Evolutionary conservation across 2,888 invertebrate species (phyloP).

Genomic region (Aporophyla nigra): DNA sequence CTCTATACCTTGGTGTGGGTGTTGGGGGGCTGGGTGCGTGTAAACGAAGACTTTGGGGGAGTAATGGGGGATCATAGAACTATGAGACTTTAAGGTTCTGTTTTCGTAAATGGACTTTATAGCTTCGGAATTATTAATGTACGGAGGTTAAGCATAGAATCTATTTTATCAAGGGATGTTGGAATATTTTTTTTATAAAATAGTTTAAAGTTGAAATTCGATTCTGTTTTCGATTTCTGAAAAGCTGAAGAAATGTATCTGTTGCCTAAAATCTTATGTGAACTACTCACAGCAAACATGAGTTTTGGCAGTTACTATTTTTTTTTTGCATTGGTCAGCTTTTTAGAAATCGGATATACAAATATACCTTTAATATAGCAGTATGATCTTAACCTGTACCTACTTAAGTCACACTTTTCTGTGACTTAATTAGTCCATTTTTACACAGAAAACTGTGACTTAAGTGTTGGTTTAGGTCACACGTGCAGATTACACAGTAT

Average conservation of each 20-base stretch:
- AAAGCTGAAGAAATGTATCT: neutral
- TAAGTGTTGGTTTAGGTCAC: too few relatives aligned
- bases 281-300: neutral
- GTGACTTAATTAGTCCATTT: too few relatives aligned
- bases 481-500: too few relatives aligned
- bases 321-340: neutral
- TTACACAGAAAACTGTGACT: too few relatives aligned
- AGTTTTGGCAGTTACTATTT: neutral
- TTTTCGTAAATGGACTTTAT: slow-evolving; percentile 5
- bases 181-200: neutral
- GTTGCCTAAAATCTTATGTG: neutral
- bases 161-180: neutral
- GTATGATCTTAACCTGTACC: too few relatives aligned
- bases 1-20: slow-evolving; percentile 96
- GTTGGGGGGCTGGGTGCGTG: slow-evolving; percentile 96
- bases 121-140: neutral
- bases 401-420: too few relatives aligned
- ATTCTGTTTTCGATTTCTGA: neutral
- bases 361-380: too few relatives aligned
- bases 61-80: neutral
- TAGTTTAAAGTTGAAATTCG: neutral
- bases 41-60: slow-evolving; percentile 74
- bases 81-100: neutral
- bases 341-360: neutral
- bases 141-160: neutral